Evolutionary conservation across 2,797 vertebrate species (phyloP).

Genomic region (Malurus splendens): DNA sequence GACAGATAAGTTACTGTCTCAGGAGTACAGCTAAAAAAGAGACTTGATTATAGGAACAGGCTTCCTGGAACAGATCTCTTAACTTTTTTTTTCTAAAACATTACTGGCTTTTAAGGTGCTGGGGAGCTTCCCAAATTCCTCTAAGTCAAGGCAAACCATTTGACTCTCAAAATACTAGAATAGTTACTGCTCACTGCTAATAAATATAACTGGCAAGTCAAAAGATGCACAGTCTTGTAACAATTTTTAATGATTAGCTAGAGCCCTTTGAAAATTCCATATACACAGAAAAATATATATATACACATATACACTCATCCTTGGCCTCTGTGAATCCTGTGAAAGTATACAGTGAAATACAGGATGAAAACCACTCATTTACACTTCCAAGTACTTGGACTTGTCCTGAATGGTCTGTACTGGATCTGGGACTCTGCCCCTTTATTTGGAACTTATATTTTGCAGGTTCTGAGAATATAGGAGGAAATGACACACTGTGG

Average conservation of each 20-base stretch:
- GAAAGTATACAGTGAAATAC: neutral
- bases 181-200: neutral
- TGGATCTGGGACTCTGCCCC: neutral
- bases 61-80: neutral
- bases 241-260: neutral
- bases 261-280: neutral
- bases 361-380: neutral
- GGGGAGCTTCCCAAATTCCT: neutral
- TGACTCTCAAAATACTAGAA: neutral
- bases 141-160: neutral
- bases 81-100: neutral
- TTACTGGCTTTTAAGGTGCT: neutral
- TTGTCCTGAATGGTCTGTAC: neutral
- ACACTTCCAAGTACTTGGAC: neutral
- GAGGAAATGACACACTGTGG: neutral
- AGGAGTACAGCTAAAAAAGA: neutral
- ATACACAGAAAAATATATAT: neutral
- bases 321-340: neutral
- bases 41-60: neutral
- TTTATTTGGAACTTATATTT: neutral
- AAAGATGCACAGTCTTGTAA: neutral
- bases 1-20: neutral
- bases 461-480: neutral
- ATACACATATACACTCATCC: fast-evolving
- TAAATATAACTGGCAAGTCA: neutral